Conservation (phyloP, 2,113 vertebrate genomes). For the Corythornis vintsioides region DNA sequence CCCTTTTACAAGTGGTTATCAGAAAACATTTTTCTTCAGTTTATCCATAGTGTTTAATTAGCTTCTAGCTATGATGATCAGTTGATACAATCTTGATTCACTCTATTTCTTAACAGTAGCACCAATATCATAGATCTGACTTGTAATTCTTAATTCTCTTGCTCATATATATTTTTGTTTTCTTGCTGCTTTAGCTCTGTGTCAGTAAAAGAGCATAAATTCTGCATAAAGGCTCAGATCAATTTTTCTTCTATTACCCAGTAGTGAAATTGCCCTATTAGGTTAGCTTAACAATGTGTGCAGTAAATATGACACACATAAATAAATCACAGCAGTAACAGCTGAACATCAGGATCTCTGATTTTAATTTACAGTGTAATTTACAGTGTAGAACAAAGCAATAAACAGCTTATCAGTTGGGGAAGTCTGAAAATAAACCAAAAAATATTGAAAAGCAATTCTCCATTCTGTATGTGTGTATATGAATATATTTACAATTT, state of each 20-base stretch:
- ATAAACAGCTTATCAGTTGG: neutral
- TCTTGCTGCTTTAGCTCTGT: neutral
- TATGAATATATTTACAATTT: neutral
- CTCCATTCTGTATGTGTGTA: neutral
- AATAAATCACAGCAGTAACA: slow-evolving; percentile 32
- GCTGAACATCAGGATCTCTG: neutral
- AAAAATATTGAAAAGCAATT: neutral
- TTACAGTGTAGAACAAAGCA: neutral
- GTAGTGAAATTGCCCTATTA: neutral
- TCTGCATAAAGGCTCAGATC: neutral
- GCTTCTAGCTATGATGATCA: neutral
- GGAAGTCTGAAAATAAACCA: neutral
- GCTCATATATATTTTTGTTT: neutral
- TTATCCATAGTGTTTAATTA: neutral
- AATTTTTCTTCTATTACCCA: neutral
- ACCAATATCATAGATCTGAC: neutral
- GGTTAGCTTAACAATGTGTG: neutral
- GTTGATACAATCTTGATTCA: neutral
- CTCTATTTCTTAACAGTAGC: neutral
- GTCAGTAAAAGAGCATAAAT: neutral
- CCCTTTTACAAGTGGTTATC: neutral
- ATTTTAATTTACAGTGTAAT: slow-evolving; percentile 18
- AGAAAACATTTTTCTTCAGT: neutral
- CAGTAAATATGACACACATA: neutral
- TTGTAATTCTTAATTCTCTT: neutral